Conservation (phyloP, 2,888 invertebrate genomes). For the Calameuta pallipes region DNA sequence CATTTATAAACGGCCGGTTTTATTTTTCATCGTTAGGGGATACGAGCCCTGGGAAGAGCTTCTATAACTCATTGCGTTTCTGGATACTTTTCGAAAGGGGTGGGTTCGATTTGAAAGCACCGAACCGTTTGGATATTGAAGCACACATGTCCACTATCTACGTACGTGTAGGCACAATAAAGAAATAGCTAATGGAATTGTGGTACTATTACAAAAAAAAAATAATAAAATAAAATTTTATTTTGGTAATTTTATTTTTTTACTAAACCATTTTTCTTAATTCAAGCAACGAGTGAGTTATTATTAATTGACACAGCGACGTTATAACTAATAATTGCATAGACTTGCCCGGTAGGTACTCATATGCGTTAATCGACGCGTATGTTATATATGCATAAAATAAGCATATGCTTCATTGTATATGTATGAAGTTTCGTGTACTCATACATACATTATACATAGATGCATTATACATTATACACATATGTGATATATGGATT, state of each 20-base stretch:
- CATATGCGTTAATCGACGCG: too few relatives aligned
- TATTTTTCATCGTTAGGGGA: slow-evolving; percentile 25
- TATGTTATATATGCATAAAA: too few relatives aligned
- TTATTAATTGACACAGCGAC: not conserved
- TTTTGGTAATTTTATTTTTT: not conserved
- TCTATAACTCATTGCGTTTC: not conserved
- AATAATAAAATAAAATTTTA: not conserved
- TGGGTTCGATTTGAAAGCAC: not conserved
- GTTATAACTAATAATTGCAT: not conserved
- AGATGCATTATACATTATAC: not conserved
- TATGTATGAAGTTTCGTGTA: not conserved
- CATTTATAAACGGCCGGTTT: slow-evolving; percentile 28
- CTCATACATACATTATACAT: not conserved
- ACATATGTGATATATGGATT: not conserved
- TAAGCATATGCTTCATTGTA: too few relatives aligned
- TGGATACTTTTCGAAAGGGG: not conserved
- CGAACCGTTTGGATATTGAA: not conserved
- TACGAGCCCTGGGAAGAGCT: slow-evolving; percentile 1
- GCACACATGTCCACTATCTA: not conserved
- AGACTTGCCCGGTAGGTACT: not conserved
- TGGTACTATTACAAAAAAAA: not conserved
- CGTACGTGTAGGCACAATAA: not conserved
- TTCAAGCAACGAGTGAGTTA: too few relatives aligned
- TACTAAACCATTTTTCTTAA: too few relatives aligned
- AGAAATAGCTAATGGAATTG: not conserved